These are phyloP conservation scores for Chlorops oryzae DNA, from an alignment of 1,140 invertebrate species.

Conservation along the genomic window DNA sequence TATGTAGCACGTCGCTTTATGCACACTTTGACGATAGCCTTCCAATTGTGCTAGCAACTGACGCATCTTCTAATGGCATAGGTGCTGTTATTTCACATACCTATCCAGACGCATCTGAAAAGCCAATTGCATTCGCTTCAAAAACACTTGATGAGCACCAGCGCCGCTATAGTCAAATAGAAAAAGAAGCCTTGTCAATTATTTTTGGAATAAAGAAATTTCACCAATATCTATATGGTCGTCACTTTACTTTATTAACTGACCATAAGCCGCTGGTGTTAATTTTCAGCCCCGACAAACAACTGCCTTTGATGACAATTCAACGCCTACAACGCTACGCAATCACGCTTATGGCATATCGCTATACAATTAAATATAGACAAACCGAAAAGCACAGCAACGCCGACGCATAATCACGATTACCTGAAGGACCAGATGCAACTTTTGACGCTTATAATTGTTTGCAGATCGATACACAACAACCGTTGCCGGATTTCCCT, in stretches of 20 bases:
- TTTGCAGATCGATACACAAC: too few species aligned
- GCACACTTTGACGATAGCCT: background rate
- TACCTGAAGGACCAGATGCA: background rate
- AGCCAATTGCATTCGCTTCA: background rate
- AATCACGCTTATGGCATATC: background rate
- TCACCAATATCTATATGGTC: too few species aligned
- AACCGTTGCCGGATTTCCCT: too few species aligned
- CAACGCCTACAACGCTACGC: background rate
- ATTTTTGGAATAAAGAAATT: background rate
- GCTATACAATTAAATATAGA: background rate
- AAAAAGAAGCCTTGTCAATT: background rate
- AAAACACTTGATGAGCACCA: background rate
- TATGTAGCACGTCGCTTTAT: background rate
- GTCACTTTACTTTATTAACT: too few species aligned
- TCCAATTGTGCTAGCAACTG: background rate
- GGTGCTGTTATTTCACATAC: too few species aligned
- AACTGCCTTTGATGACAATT: background rate
- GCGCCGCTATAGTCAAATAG: background rate
- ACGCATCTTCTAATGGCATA: background rate
- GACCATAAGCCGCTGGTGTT: background rate
- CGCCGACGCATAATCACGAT: background rate
- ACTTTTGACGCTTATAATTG: too few species aligned
- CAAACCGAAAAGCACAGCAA: background rate
- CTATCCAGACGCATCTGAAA: background rate
- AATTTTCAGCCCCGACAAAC: background rate